These are phyloP conservation scores for Tolmerus cingulatus DNA, from an alignment of 2,888 invertebrate species.

Conservation along the genomic window DNA sequence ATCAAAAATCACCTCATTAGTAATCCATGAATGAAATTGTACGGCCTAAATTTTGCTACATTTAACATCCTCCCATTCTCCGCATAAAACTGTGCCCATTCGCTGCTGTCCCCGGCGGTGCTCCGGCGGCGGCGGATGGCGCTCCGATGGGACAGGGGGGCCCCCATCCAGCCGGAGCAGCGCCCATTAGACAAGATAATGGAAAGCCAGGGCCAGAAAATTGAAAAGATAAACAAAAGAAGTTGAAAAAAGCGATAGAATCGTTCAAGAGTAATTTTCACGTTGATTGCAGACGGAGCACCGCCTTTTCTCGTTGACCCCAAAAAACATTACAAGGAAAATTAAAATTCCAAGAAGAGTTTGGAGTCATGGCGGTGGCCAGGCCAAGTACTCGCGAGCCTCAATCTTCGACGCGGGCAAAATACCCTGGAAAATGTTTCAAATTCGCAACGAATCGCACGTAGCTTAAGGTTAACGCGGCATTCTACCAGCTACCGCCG, in stretches of 20 bases:
- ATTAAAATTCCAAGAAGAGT: background rate
- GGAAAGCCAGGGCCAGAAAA: background rate
- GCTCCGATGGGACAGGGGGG: background rate
- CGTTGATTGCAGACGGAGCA: slow-evolving; percentile 20
- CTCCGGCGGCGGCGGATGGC: background rate
- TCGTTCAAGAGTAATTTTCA: slow-evolving; percentile 4
- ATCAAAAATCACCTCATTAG: slow-evolving; percentile 23
- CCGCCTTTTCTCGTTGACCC: background rate
- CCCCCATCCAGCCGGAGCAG: background rate
- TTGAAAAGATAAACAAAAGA: slow-evolving; percentile 26
- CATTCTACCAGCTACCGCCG: background rate
- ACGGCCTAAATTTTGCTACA: slow-evolving; percentile 11
- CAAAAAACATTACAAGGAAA: background rate
- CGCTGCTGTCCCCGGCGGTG: background rate
- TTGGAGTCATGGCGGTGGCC: background rate
- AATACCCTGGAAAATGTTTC: background rate
- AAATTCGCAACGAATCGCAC: background rate
- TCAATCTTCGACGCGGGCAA: background rate
- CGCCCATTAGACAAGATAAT: background rate
- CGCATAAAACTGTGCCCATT: background rate
- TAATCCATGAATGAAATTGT: slow-evolving; percentile 31
- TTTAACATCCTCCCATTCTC: background rate
- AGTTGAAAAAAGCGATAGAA: background rate
- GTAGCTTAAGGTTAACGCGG: background rate
- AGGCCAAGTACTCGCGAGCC: background rate